Conservation (phyloP, 2,888 invertebrate species). For the Physocephala rufipes region DNA sequence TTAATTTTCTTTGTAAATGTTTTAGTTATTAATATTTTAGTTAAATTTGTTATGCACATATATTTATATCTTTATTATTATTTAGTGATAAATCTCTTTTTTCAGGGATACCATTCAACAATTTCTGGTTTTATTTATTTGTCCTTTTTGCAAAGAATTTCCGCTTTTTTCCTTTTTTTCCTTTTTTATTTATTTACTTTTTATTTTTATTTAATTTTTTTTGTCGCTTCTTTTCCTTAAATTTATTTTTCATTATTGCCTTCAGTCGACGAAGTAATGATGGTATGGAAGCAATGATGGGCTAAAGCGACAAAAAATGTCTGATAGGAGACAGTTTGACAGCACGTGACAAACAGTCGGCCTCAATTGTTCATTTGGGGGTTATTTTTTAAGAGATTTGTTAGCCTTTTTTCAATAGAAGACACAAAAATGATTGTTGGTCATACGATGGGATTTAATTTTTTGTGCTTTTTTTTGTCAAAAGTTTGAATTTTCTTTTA, state of each 20-base stretch:
- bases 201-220: too few species aligned
- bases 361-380: not conserved
- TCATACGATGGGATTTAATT: too few species aligned
- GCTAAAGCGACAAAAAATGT: not conserved
- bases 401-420: not conserved
- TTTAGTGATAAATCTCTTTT: too few species aligned
- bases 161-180: not conserved
- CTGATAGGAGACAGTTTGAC: slow-evolving; percentile 16
- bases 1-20: too few species aligned
- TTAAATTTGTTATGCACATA: too few species aligned
- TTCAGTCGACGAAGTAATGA: not conserved
- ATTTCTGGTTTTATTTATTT: too few species aligned
- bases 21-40: too few species aligned
- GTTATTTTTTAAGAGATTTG: not conserved
- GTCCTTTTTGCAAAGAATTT: too few species aligned
- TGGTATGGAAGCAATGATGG: not conserved
- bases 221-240: not conserved
- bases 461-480: not conserved
- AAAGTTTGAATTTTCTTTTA: not conserved
- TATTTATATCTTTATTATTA: too few species aligned
- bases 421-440: not conserved
- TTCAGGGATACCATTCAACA: too few species aligned
- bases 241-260: not conserved
- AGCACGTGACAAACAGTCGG: not conserved
- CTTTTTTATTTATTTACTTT: not conserved